Percentiles rank a stretch among this genome's conserved stretches.
Evolutionary conservation across 2,113 vertebrate genomes (phyloP).

Genomic region (Montifringilla adamsi): DNA sequence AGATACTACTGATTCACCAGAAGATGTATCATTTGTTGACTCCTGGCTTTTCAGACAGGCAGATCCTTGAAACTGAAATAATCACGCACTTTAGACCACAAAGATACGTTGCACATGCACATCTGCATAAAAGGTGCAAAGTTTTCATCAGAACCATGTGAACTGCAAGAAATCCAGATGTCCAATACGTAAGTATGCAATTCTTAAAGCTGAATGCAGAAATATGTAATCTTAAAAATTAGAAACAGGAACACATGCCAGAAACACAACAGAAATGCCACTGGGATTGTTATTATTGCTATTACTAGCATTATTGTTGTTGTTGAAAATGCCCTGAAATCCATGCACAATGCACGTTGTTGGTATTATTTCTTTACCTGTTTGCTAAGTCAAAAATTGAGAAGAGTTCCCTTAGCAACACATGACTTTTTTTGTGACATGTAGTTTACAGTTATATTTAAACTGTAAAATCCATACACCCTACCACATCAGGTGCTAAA

Average conservation of each 20-base stretch:
- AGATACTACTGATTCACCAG: not conserved
- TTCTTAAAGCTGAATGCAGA: not conserved
- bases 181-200: accelerated
- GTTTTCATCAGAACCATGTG: not conserved
- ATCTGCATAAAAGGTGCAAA: not conserved
- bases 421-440: not conserved
- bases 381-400: not conserved
- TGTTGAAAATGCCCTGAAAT: not conserved
- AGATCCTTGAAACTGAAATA: not conserved
- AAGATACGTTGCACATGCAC: not conserved
- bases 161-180: not conserved
- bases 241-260: not conserved
- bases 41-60: not conserved
- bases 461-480: not conserved
- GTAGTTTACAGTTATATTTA: not conserved
- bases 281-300: not conserved
- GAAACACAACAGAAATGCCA: not conserved
- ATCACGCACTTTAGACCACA: not conserved
- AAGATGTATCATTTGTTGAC: not conserved
- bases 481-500: not conserved
- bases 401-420: not conserved
- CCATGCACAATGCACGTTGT: not conserved
- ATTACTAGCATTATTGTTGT: not conserved
- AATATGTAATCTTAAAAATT: not conserved
- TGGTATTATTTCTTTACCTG: not conserved